A percentile compares a stretch with the other conserved stretches of the same genome.
phyloP scores from a whole-genome alignment of 2,113 vertebrate species.

The Pachyramphus minor region DNA sequence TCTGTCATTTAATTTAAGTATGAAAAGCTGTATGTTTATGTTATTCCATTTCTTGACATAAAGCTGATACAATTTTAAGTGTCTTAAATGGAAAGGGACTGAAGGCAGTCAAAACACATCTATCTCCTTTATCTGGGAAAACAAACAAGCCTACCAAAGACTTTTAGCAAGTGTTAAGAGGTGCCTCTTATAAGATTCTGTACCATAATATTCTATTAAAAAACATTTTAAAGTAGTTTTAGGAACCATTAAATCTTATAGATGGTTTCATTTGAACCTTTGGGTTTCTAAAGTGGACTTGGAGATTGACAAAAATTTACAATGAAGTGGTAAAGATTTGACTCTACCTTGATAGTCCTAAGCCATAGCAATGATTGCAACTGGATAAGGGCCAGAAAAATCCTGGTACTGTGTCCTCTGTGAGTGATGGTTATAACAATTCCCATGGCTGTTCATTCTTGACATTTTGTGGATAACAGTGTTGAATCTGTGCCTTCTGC shows the following conservation, averaged over 20 bases:
- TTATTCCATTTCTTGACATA: not conserved
- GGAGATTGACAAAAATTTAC: not conserved
- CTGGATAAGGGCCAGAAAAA: not conserved
- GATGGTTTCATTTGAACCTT: not conserved
- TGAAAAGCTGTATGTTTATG: not conserved
- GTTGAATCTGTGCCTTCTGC: not conserved
- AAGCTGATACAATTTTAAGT: not conserved
- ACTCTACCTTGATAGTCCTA: not conserved
- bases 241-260: not conserved
- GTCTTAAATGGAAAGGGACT: not conserved
- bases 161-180: not conserved
- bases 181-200: not conserved
- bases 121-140: not conserved
- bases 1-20: not conserved
- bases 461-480: accelerated
- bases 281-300: not conserved
- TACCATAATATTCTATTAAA: not conserved
- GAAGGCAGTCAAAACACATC: not conserved
- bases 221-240: not conserved
- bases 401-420: accelerated
- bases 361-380: not conserved
- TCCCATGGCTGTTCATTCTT: not conserved
- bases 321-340: not conserved
- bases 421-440: not conserved
- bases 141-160: not conserved